Evolutionary conservation across 1,140 invertebrate species (phyloP), one percentile per base, ranked within the genome.

Genomic region (Macrobrachium rosenbergii): DNA sequence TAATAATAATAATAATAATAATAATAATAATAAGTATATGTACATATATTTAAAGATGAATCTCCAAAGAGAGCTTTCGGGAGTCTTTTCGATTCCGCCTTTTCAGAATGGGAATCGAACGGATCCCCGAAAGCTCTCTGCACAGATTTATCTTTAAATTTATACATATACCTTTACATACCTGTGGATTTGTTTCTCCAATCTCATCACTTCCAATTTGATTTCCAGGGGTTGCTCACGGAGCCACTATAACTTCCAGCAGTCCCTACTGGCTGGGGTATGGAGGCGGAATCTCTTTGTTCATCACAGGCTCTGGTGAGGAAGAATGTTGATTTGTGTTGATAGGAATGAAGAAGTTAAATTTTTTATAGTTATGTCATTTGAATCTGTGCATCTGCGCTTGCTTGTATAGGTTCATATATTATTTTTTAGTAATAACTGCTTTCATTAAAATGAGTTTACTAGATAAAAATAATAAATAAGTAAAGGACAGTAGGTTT

Each of bases 261-360:
- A 45, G 3, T 11, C 82, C 82, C 0, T 83, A 83, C 37, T 75
- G 69, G 69, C 43, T 83, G 45, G 69, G 82, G 12, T 8, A 73
- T 19, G 23, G 8, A 8, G 82, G 82, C 2, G 82, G 82, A 16
- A 69, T 83, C 16, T 17, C 59, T 6, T 45, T 83, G 12, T 37
- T n/a, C 19, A 23, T 83, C 52, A 14, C n/a, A 5, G 82, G 82
- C 19, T 3, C 17, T 6, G 82, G 82, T 83, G 19, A 83, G 82
- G 16, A 2, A 19, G 52, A 11, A 45, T 14, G 10, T 37, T 52
- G 21, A 11, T 37, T 63, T 16, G 43, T n/a, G 2, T 82, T 43
- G 16, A 17, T n/a, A n/a, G n/a, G n/a, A n/a, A n/a, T n/a, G 5
- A 7, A 43, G n/a, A 43, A 67, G 12, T 37, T 37, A 37, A 37